Percentiles rank a stretch among this genome's conserved stretches.
Conservation (phyloP, 1,140 invertebrate genomes). For the Lordiphosa mommai region DNA sequence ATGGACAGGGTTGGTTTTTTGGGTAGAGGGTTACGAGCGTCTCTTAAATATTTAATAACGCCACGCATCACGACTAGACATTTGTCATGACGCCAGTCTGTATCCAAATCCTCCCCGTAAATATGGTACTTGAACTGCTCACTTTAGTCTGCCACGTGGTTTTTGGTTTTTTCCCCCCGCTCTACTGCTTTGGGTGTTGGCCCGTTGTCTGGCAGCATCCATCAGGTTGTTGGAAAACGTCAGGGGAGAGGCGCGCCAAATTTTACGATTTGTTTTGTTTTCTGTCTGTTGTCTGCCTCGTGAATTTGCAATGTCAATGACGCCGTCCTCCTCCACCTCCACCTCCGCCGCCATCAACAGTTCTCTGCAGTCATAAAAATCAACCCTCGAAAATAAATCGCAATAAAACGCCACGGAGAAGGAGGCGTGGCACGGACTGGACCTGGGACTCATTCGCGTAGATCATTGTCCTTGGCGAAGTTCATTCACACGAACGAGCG, state of each 20-base stretch:
- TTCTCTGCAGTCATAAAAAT: conserved; percentile 59
- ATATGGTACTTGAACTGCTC: conserved; percentile 40
- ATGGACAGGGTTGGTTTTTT: neutral
- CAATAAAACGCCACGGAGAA: conserved; percentile 41
- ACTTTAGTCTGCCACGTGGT: conserved; percentile 41
- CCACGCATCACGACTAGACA: conserved; percentile 50
- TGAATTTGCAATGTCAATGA: conserved; percentile 74
- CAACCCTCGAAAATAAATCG: conserved; percentile 71
- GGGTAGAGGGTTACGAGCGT: neutral
- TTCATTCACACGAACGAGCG: conserved; percentile 61
- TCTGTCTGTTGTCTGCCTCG: conserved; percentile 37
- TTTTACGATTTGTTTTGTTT: conserved; percentile 73
- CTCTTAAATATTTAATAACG: conserved; percentile 66
- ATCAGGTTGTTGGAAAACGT: conserved; percentile 23
- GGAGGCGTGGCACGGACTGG: conserved; percentile 30
- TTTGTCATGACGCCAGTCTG: conserved; percentile 16
- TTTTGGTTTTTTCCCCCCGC: conserved; percentile 16
- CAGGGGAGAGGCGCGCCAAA: conserved; percentile 17
- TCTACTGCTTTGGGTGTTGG: neutral
- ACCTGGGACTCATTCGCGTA: conserved; percentile 30
- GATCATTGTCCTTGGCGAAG: conserved; percentile 76
- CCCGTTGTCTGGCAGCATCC: conserved; percentile 40
- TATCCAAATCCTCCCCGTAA: neutral
- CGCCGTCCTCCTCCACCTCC: conserved; percentile 30
- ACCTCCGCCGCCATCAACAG: conserved; percentile 1